Evolutionary conservation across 1,140 invertebrate species (phyloP).

Genomic region (Amyelois transitella): DNA sequence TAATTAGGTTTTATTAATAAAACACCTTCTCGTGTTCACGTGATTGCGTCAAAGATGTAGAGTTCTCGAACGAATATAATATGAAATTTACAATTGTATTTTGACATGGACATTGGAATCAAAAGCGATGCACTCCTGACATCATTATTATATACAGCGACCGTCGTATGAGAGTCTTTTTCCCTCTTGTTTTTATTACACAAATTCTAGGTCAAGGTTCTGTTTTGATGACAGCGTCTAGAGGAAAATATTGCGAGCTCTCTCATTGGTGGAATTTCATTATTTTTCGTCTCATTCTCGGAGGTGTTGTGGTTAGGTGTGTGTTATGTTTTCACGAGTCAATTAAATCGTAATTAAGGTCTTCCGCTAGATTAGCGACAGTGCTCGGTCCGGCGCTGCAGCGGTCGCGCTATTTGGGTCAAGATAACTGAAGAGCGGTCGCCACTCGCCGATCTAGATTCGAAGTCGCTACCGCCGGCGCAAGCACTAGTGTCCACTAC

Average conservation of each 20-base stretch:
- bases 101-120: not conserved
- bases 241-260: constrained; percentile 26
- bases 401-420: constrained; percentile 53
- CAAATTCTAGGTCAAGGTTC: constrained; percentile 46
- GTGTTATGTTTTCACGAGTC: constrained; percentile 7
- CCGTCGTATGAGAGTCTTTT: constrained; percentile 26
- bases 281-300: not conserved
- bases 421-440: constrained; percentile 46
- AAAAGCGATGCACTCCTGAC: not conserved
- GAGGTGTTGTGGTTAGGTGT: not conserved
- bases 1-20: not conserved
- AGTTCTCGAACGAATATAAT: not conserved
- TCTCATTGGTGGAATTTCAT: not conserved
- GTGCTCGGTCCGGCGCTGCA: constrained; percentile 26
- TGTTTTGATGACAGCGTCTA: constrained; percentile 39
- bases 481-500: not conserved
- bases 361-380: constrained; percentile 33
- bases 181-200: constrained; percentile 35
- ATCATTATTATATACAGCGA: not conserved
- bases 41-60: no score
- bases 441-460: constrained; percentile 6
- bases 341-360: constrained; percentile 31
- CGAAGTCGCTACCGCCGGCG: constrained; percentile 8
- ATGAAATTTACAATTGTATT: not conserved
- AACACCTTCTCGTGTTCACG: not conserved